Evolutionary conservation across 1,140 invertebrate species (phyloP).

Genomic region (Eriocheir sinensis): DNA sequence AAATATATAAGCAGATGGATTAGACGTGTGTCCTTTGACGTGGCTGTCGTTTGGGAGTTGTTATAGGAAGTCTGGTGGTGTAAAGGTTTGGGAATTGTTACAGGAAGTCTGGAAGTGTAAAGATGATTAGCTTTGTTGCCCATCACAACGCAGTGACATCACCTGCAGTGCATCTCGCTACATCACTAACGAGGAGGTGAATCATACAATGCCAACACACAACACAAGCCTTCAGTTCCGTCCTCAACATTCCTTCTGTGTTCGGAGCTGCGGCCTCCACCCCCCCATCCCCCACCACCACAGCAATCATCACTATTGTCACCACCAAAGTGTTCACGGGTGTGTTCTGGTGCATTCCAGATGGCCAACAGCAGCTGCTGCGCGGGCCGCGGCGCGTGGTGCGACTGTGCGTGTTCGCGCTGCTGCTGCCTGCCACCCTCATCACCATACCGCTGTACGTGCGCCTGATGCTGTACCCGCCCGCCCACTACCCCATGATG

Average conservation of each 20-base stretch:
- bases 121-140: too few relatives aligned
- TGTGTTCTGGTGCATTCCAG: not conserved
- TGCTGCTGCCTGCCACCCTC: slow-evolving; percentile 86
- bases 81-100: too few relatives aligned
- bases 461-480: slow-evolving; percentile 79
- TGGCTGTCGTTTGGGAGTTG: too few relatives aligned
- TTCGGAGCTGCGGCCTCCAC: not conserved
- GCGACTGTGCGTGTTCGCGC: slow-evolving; percentile 86
- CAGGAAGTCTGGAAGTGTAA: too few relatives aligned
- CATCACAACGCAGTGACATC: too few relatives aligned
- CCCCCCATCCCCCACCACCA: not conserved
- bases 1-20: too few relatives aligned
- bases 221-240: not conserved
- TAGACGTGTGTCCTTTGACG: too few relatives aligned
- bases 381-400: slow-evolving; percentile 84
- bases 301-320: not conserved
- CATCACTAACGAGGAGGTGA: not conserved
- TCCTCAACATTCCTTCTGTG: not conserved
- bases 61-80: too few relatives aligned
- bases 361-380: slow-evolving; percentile 33
- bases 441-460: slow-evolving; percentile 87
- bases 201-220: not conserved
- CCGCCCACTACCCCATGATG: slow-evolving; percentile 88
- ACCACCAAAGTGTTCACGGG: too few relatives aligned
- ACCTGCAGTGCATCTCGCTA: not conserved